A percentile compares a stretch with the other conserved stretches of the same genome.
These are phyloP conservation scores for Atrichornis clamosus DNA, from an alignment of 2,113 vertebrate species.

Conservation along the genomic window DNA sequence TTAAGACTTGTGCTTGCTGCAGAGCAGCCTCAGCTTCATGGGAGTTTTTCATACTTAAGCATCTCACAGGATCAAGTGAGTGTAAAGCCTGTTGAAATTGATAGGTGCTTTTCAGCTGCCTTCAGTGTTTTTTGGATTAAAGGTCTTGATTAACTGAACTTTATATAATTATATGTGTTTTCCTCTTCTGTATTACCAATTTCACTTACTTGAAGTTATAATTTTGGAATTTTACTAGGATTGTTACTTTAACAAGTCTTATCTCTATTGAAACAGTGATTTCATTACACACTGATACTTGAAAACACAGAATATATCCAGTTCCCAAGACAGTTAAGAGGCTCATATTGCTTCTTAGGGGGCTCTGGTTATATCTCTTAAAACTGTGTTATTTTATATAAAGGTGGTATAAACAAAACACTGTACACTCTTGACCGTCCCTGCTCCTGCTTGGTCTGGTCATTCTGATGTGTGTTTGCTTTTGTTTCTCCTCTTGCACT, in stretches of 20 bases:
- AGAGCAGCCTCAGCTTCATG: background rate
- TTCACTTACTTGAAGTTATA: background rate
- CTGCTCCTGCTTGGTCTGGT: background rate
- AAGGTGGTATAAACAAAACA: background rate
- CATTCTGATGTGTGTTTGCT: background rate
- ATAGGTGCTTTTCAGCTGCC: background rate
- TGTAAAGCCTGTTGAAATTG: constrained; percentile 4
- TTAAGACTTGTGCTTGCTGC: background rate
- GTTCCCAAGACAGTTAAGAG: background rate
- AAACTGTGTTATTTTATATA: background rate
- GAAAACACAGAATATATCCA: background rate
- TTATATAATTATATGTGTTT: background rate
- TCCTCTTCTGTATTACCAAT: background rate
- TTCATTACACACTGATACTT: background rate
- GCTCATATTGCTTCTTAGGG: background rate
- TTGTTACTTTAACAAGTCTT: background rate
- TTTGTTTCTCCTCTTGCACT: background rate
- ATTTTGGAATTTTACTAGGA: background rate
- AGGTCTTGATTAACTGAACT: background rate
- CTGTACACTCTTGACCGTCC: background rate
- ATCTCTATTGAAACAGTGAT: background rate
- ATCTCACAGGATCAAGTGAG: background rate
- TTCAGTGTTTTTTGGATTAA: background rate
- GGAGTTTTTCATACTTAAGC: background rate
- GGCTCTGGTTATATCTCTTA: background rate